phyloP scores from a whole-genome alignment of 2,888 invertebrate species.

The Caenorhabditis zanzibari region DNA sequence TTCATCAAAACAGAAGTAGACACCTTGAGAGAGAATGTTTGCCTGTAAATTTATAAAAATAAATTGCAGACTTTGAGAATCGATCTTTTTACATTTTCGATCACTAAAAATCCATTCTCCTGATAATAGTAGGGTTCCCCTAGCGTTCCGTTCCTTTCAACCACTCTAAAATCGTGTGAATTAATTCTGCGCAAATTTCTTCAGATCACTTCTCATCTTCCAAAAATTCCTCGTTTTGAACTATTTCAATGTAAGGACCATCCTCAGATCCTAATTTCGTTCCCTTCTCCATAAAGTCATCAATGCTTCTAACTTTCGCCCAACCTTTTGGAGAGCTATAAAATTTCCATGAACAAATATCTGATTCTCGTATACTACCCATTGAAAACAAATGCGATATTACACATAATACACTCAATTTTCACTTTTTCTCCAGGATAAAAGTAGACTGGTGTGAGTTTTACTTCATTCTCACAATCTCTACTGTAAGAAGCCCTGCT shows the following conservation, averaged over 20 bases:
- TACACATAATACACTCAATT: constrained; percentile 50
- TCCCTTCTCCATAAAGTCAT: constrained; percentile 44
- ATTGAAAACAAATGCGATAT: constrained; percentile 52
- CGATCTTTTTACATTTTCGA: constrained; percentile 26
- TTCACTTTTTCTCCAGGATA: constrained; percentile 45
- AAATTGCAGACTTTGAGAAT: not conserved
- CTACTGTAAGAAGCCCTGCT: constrained; percentile 23
- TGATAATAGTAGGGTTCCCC: constrained; percentile 39
- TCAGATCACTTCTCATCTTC: constrained; percentile 18
- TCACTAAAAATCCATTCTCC: constrained; percentile 44
- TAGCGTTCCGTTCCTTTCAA: constrained; percentile 6
- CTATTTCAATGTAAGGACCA: constrained; percentile 38
- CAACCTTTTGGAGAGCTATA: constrained; percentile 53
- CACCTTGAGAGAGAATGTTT: constrained; percentile 38
- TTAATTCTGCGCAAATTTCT: not conserved
- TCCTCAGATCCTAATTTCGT: constrained; percentile 16
- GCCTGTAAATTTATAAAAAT: constrained; percentile 22
- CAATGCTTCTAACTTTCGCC: constrained; percentile 38
- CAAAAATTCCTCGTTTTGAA: constrained; percentile 24
- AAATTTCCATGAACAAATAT: not conserved
- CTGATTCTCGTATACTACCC: constrained; percentile 17
- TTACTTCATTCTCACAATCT: constrained; percentile 39
- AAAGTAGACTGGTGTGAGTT: constrained; percentile 41
- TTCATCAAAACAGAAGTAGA: constrained; percentile 54
- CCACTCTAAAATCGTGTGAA: not conserved